Evolutionary conservation across 2,888 invertebrate species (phyloP), one percentile per base, ranked within the genome.

Genomic region (Xestoiulus laeticollis): DNA sequence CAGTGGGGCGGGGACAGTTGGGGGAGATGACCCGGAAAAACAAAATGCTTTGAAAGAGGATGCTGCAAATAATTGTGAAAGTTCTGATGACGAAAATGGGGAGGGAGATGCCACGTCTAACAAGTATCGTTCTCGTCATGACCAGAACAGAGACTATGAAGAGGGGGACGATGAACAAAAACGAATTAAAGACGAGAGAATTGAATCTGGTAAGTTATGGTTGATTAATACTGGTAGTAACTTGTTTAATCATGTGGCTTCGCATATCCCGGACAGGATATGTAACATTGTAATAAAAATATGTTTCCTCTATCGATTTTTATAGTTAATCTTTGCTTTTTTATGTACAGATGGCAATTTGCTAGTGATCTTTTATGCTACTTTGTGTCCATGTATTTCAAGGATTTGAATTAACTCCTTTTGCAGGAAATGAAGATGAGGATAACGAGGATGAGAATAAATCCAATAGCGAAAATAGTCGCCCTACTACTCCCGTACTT

Each of bases 31-130:
- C 33, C 86, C 68, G 1, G 94, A 94, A 89, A 94, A 94, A 4
- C 93, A 91, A 16, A 94, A 94, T 90, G 94, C 94, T 91, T 92
- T 94, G 12, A 92, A 92, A 92, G 91, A 93, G 85, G 92, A 87
- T 44, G 89, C 86, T 14, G 88, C 85, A 38, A 78, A 93, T 16
- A 92, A 91, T 86, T 92, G 93, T 59, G 91, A 91, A 84, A 91
- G 93, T 89, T 91, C 89, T 22, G 89, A 87, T 12, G 85, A 86
- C 19, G 89, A 85, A 8, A 84, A 88, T n/a, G 88, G 83, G 26
- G 59, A 78, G 53, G 86, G 88, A 88, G 48, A 82, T 30, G 87
- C 87, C n/a, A 38, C 48, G 8, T 85, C 87, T 16, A 48, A 87
- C 44, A 88, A 86, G 16, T 83, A 87, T 44, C 88, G 86, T 3